Evolutionary conservation across 2,888 invertebrate genomes (phyloP).

Genomic region (Acleris cristana): DNA sequence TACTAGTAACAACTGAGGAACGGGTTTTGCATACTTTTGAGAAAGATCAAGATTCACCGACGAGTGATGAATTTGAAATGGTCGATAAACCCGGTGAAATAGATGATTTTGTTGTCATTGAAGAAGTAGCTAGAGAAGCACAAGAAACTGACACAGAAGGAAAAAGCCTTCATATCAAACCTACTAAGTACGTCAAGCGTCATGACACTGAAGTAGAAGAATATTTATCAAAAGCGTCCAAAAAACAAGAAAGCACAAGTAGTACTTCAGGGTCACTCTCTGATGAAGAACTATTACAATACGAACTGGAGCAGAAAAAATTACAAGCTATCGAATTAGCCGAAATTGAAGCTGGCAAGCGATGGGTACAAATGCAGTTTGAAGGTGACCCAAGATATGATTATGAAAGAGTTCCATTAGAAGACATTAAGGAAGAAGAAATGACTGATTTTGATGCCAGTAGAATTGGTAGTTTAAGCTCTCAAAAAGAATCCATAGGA

Average conservation of each 20-base stretch:
- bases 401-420: slow-evolving; percentile 91
- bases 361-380: slow-evolving; percentile 96
- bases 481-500: slow-evolving; percentile 91
- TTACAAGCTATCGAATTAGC: slow-evolving; percentile 77
- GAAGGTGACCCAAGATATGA: slow-evolving; percentile 91
- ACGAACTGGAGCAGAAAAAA: slow-evolving; percentile 87
- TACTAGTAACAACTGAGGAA: slow-evolving; percentile 85
- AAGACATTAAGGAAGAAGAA: slow-evolving; percentile 97
- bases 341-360: slow-evolving; percentile 89
- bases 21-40: slow-evolving; percentile 79
- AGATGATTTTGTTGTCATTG: slow-evolving; percentile 94
- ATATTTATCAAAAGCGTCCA: slow-evolving; percentile 87
- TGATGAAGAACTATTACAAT: slow-evolving; percentile 85
- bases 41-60: slow-evolving; percentile 88
- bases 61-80: slow-evolving; percentile 94
- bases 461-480: slow-evolving; percentile 89
- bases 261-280: slow-evolving; percentile 84
- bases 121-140: slow-evolving; percentile 94
- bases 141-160: slow-evolving; percentile 92
- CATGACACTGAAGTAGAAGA: slow-evolving; percentile 89
- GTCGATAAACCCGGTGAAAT: slow-evolving; percentile 93
- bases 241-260: slow-evolving; percentile 84
- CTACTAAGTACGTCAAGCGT: slow-evolving; percentile 80
- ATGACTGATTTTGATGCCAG: slow-evolving; percentile 93
- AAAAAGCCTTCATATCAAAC: slow-evolving; percentile 88